phyloP scores from a whole-genome alignment of 1,140 invertebrate species.

The Stenopsyche tienmushanensis region DNA sequence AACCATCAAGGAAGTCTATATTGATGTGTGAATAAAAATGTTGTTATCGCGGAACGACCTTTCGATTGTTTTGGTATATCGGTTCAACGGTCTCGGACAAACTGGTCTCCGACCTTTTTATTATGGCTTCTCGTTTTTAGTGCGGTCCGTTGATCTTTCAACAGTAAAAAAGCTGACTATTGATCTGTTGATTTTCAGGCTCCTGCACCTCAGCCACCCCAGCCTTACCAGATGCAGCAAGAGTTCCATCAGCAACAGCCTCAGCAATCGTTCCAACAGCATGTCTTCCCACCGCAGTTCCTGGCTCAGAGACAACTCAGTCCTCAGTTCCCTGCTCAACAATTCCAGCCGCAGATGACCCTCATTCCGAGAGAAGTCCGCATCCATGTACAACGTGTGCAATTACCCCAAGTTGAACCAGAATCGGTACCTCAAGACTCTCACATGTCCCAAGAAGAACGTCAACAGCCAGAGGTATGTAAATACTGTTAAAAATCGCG shows the following conservation, averaged over 20 bases:
- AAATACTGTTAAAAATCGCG: too few species aligned
- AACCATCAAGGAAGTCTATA: too few species aligned
- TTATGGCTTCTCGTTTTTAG: too few species aligned
- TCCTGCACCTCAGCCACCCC: conserved; percentile 34
- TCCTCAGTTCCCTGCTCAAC: conserved; percentile 13
- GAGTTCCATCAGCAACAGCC: conserved; percentile 21
- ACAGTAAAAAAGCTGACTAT: too few species aligned
- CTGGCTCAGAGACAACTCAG: conserved; percentile 3
- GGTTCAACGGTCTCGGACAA: too few species aligned
- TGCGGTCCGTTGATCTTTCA: too few species aligned
- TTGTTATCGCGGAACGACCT: too few species aligned
- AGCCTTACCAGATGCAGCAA: conserved; percentile 27
- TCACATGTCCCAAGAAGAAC: conserved; percentile 37
- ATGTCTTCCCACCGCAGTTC: conserved; percentile 32
- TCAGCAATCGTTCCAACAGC: conserved; percentile 13
- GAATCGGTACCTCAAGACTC: conserved; percentile 38
- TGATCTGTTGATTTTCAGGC: too few species aligned
- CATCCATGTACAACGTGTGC: conserved; percentile 54
- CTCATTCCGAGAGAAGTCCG: conserved; percentile 51
- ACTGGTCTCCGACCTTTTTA: too few species aligned
- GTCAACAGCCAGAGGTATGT: conserved; percentile 27
- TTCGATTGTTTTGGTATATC: too few species aligned
- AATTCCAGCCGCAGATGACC: conserved; percentile 31
- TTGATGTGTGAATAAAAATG: too few species aligned
- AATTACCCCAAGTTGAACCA: conserved; percentile 35